A percentile compares a stretch with the other conserved stretches of the same genome.
These are phyloP conservation scores for Pedionomus torquatus DNA, from an alignment of 2,113 vertebrate species.

Conservation along the genomic window DNA sequence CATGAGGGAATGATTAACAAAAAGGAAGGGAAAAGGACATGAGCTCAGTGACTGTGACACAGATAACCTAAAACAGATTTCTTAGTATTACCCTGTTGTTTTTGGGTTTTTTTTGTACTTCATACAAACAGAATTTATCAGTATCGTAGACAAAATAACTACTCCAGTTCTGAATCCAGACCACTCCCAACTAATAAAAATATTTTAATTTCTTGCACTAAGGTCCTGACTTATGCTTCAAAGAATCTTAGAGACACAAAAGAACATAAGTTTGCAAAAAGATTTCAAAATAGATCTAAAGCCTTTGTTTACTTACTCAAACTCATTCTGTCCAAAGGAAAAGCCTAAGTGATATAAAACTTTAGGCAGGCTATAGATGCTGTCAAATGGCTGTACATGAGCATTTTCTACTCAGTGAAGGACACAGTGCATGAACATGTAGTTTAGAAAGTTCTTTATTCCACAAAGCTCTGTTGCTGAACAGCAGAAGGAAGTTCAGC, in stretches of 20 bases:
- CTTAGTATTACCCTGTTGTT: slow-evolving; percentile 4
- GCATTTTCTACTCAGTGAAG: not conserved
- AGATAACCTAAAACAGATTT: slow-evolving; percentile 65
- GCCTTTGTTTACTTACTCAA: not conserved
- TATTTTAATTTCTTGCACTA: not conserved
- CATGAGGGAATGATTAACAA: slow-evolving; percentile 70
- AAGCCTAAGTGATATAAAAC: not conserved
- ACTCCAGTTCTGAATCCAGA: not conserved
- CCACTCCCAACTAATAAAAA: slow-evolving; percentile 43
- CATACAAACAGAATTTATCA: not conserved
- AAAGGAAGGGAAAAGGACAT: slow-evolving; percentile 65
- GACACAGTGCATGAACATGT: not conserved
- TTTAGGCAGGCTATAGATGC: not conserved
- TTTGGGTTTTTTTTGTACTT: not conserved
- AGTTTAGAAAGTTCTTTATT: not conserved
- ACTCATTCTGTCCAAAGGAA: not conserved
- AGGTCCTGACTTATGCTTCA: not conserved
- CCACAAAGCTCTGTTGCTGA: not conserved
- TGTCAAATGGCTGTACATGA: not conserved
- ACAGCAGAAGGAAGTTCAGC: not conserved
- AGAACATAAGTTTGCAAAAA: not conserved
- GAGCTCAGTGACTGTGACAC: slow-evolving; percentile 63
- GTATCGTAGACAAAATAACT: not conserved
- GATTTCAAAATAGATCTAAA: slow-evolving; percentile 11
- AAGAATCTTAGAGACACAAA: slow-evolving; percentile 27